Percentiles rank a stretch among this genome's conserved stretches.
Evolutionary conservation across 2,113 vertebrate genomes (phyloP).

Genomic region (Zosterops hypoxanthus): DNA sequence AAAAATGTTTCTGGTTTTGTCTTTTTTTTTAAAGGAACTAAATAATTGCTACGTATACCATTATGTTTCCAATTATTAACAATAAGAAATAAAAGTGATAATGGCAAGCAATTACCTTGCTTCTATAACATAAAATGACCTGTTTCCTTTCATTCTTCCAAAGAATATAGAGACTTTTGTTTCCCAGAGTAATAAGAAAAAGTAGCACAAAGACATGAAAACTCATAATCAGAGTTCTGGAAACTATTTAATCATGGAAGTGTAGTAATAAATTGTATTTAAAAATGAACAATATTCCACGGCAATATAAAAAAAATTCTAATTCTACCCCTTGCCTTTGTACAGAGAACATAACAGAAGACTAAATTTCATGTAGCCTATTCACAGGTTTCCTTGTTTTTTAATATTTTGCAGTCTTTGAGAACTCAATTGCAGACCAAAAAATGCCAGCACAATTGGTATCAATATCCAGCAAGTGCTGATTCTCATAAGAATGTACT

Average conservation of each 20-base stretch:
- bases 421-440: background rate
- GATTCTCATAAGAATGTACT: background rate
- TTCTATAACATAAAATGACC: background rate
- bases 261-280: background rate
- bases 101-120: background rate
- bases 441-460: background rate
- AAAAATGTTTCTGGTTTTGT: background rate
- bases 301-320: background rate
- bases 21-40: background rate
- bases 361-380: background rate
- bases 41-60: background rate
- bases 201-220: background rate
- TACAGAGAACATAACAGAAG: background rate
- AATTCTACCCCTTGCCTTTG: background rate
- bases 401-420: background rate
- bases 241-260: background rate
- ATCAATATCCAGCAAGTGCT: background rate
- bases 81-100: background rate
- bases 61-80: background rate
- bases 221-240: background rate
- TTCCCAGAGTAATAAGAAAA: background rate
- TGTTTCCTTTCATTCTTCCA: background rate
- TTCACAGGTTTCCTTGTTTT: background rate
- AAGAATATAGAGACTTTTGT: background rate
- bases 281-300: background rate